phyloP scores from a whole-genome alignment of 2,113 vertebrate species.

The Cyrtonyx montezumae region DNA sequence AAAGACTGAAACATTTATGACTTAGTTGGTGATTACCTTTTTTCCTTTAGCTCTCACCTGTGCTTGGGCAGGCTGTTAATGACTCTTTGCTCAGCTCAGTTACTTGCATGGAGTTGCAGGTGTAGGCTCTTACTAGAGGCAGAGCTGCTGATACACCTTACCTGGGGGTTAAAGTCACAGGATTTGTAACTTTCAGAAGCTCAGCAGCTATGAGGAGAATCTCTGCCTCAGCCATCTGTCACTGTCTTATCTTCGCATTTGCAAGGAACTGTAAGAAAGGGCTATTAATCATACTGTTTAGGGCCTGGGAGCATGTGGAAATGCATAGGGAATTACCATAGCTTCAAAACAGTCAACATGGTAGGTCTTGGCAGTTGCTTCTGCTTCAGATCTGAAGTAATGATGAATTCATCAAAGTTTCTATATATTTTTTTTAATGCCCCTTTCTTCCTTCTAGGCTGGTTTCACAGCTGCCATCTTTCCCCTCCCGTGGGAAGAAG shows the following conservation, averaged over 20 bases:
- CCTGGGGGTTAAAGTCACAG: not conserved
- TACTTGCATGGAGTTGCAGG: not conserved
- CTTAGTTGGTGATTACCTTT: not conserved
- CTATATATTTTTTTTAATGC: not conserved
- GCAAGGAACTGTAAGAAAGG: not conserved
- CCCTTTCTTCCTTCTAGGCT: not conserved
- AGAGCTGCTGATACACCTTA: not conserved
- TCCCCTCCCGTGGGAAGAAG: not conserved
- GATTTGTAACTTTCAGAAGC: not conserved
- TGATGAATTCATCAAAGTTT: not conserved
- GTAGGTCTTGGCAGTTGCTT: not conserved
- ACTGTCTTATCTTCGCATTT: not conserved
- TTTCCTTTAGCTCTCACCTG: not conserved
- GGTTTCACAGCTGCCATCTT: not conserved
- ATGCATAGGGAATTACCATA: not conserved
- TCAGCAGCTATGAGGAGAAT: fast-evolving
- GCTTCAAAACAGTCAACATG: not conserved
- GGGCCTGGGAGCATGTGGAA: not conserved
- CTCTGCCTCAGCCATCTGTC: not conserved
- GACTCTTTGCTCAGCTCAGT: not conserved
- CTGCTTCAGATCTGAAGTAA: not conserved
- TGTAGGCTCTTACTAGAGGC: not conserved
- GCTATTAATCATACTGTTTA: constrained; percentile 15
- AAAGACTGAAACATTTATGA: not conserved
- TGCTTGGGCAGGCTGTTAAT: not conserved